Evolutionary conservation across 2,888 invertebrate genomes (phyloP), one percentile per base, ranked within the genome.

Genomic region (Sicus ferrugineus): DNA sequence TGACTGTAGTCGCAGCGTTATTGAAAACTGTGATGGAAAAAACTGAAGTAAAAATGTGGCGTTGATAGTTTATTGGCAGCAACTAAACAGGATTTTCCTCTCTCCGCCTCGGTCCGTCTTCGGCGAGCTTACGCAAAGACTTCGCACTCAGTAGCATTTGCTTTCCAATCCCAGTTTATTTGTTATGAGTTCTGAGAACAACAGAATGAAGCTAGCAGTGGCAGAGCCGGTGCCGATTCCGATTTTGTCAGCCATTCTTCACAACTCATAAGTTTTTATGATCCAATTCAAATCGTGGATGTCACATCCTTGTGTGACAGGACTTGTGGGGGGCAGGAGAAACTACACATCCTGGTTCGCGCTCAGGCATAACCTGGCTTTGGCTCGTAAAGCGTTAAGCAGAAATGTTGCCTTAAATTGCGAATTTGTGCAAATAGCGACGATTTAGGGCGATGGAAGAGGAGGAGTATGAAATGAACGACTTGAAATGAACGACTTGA

Each of bases 251-350:
- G 80, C 80, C 80, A 83, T 84, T 84, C 76, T 84, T 84, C 83
- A 84, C 84, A 84, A 84, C 78, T 83, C 84, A 84, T 84, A 84
- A 84, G 83, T 83, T 84, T 84, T 84, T 84, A 84, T 80, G 81
- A 78, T 78, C 73, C 77, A 77, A 79, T 79, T 73, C 75, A 77
- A 79, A 77, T 31, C 28, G 16, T 59, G 31, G 26, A 56, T 56
- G 56, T 56, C 56, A n/a, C 56, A 56, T 30, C 30, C 26, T 28
- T 14, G 14, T 30, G 16, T n/a, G 28, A n/a, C 3, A 42, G 42
- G 42, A 42, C 42, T 42, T 42, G 42, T 42, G 11, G n/a, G 3
- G n/a, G 42, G 42, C 5, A 42, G 42, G n/a, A n/a, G n/a, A n/a
- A n/a, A n/a, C 38, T 42, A 16, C 16, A n/a, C 42, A 16, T 42